Percentiles rank a stretch among this genome's conserved stretches.
Conservation (phyloP, 2,797 vertebrate genomes). For the Eremophila alpestris region DNA sequence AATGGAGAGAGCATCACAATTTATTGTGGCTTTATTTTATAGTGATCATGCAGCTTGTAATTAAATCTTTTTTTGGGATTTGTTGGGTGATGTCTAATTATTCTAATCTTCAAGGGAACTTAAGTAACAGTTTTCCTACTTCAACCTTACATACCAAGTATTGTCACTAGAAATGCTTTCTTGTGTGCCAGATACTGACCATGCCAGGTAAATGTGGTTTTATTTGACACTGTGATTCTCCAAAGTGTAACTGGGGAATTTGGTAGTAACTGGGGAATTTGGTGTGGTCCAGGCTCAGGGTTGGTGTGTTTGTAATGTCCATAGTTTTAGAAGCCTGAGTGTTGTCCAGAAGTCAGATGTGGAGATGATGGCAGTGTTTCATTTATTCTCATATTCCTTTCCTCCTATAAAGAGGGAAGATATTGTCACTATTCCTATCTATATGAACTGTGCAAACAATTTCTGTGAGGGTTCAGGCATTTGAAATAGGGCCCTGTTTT, state of each 20-base stretch:
- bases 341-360: not conserved
- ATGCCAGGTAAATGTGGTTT: not conserved
- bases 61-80: not conserved
- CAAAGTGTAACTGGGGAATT: not conserved
- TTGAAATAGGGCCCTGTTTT: not conserved
- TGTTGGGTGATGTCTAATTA: not conserved
- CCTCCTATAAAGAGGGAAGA: not conserved
- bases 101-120: not conserved
- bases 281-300: not conserved
- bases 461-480: not conserved
- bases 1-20: not conserved
- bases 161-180: not conserved
- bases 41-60: not conserved
- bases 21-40: not conserved
- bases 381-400: not conserved
- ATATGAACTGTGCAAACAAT: not conserved
- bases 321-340: not conserved
- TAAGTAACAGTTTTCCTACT: not conserved
- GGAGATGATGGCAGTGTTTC: not conserved
- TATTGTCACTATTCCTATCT: not conserved
- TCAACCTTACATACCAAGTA: not conserved
- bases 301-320: not conserved
- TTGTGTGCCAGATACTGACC: not conserved
- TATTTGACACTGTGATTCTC: not conserved
- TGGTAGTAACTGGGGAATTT: not conserved